Evolutionary conservation across 2,888 invertebrate species (phyloP).

Genomic region (Eupithecia pulchellata): DNA sequence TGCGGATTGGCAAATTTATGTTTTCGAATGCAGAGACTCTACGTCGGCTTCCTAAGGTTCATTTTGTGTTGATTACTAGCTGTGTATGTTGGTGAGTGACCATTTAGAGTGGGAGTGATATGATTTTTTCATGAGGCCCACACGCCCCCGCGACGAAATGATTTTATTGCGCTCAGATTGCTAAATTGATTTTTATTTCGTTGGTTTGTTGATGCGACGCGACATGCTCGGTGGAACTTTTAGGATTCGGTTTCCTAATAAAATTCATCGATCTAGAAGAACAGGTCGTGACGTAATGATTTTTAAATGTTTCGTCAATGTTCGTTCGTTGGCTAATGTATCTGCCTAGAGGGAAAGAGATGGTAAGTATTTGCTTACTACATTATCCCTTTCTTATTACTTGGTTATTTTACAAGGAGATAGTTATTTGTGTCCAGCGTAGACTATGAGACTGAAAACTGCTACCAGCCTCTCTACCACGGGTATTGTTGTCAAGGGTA

Average conservation of each 20-base stretch:
- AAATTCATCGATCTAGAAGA: neutral
- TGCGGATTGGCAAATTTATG: conserved; percentile 62
- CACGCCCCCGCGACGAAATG: conserved; percentile 80
- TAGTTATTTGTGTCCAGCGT: too few relatives aligned
- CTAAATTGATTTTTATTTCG: conserved; percentile 61
- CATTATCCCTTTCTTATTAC: too few relatives aligned
- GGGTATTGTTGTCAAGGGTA: too few relatives aligned
- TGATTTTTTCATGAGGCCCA: conserved; percentile 77
- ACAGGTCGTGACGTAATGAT: neutral
- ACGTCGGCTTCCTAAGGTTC: conserved; percentile 58
- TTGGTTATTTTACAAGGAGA: too few relatives aligned
- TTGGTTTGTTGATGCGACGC: conserved; percentile 39
- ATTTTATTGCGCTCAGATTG: conserved; percentile 67
- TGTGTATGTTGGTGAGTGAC: conserved; percentile 64
- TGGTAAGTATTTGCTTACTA: too few relatives aligned
- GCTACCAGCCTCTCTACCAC: too few relatives aligned
- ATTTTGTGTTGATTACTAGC: conserved; percentile 51
- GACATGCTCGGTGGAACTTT: conserved; percentile 15
- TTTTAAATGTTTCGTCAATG: neutral
- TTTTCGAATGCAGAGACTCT: conserved; percentile 54
- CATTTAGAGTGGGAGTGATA: conserved; percentile 82
- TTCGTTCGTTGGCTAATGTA: too few relatives aligned
- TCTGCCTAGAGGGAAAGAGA: neutral
- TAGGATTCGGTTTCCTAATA: neutral
- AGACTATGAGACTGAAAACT: too few relatives aligned